Conservation (phyloP, 2,113 vertebrate genomes). For the Dinomys branickii region DNA sequence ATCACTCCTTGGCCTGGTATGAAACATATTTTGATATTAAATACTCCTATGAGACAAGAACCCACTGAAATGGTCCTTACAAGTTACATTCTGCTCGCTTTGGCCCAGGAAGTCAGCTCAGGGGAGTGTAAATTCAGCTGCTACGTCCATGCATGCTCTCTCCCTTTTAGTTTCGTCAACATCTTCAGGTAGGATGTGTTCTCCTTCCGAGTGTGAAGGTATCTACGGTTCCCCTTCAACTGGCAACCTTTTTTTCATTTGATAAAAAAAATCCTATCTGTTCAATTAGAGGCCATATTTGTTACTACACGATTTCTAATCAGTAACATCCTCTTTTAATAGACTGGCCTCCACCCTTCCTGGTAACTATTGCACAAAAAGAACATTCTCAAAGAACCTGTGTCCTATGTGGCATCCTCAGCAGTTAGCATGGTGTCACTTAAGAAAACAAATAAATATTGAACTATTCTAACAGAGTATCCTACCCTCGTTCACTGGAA, state of each 20-base stretch:
- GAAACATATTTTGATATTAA: constrained; percentile 24
- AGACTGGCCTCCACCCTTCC: neutral
- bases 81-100: neutral
- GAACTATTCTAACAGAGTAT: neutral
- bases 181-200: neutral
- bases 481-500: neutral
- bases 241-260: neutral
- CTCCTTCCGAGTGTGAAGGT: neutral
- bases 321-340: neutral
- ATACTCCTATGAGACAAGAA: neutral
- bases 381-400: neutral
- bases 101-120: neutral
- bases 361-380: neutral
- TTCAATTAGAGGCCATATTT: neutral
- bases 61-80: neutral
- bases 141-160: neutral
- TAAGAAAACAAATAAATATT: neutral
- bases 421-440: neutral
- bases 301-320: neutral
- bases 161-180: neutral
- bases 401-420: neutral
- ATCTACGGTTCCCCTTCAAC: neutral
- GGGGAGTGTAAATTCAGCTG: neutral
- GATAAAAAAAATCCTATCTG: neutral
- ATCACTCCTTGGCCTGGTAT: neutral